phyloP scores from a whole-genome alignment of 2,888 invertebrate genomes.

The Amiota communis region DNA sequence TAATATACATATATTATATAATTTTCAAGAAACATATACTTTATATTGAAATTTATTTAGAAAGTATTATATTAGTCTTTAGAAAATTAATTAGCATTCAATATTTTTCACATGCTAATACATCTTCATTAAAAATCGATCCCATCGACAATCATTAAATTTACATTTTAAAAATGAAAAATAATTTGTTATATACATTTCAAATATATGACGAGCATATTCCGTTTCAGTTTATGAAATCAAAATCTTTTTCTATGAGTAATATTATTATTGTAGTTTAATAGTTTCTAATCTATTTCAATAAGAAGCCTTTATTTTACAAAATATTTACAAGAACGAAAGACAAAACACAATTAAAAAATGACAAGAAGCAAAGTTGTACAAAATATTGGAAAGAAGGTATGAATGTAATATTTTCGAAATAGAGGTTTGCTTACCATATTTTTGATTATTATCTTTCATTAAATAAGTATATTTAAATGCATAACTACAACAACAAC shows the following conservation, averaged over 20 bases:
- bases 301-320: conserved; percentile 1
- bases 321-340: conserved; percentile 26
- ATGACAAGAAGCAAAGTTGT: background rate
- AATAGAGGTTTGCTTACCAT: conserved; percentile 59
- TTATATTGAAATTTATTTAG: no score
- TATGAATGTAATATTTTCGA: conserved; percentile 27
- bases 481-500: conserved; percentile 54
- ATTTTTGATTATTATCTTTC: conserved; percentile 32
- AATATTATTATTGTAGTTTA: background rate
- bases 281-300: background rate
- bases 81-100: no score
- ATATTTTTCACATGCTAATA: no score
- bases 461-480: conserved; percentile 47
- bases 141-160: no score
- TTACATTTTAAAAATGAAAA: no score
- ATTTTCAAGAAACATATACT: no score
- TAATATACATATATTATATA: no score
- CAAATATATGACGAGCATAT: background rate
- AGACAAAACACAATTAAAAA: conserved; percentile 12
- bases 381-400: no score
- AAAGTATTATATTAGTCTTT: no score
- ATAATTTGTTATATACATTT: background rate
- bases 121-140: no score
- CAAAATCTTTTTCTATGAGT: background rate
- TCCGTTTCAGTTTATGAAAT: background rate